phyloP scores from a whole-genome alignment of 2,113 vertebrate species.

The human (Homo sapiens) region GRCh38 chr6:81736501-81737000 shows the following conservation, averaged over 20 bases:
- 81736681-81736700: background rate
- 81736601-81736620: background rate
- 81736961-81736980: constrained; percentile 52
- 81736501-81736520: constrained; percentile 29
- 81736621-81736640: background rate
- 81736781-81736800: constrained; percentile 60
- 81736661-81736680: background rate
- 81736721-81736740: constrained; percentile 47
- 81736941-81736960: constrained; percentile 67
- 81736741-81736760: constrained; percentile 69
- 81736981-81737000: constrained; percentile 47
- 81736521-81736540: background rate
- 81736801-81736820: constrained; percentile 54
- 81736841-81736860: constrained; percentile 10
- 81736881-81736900: constrained; percentile 41
- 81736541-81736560: background rate
- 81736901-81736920: constrained; percentile 29
- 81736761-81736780: constrained; percentile 51
- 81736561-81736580: background rate
- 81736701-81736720: background rate
- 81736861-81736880: constrained; percentile 45
- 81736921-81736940: constrained; percentile 72
- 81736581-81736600: background rate
- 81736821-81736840: constrained; percentile 65
- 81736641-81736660: constrained; percentile 5